Base-by-base conservation (phyloP, 92 coral and sea anemone species). In the Actinostola sp. region DNA sequence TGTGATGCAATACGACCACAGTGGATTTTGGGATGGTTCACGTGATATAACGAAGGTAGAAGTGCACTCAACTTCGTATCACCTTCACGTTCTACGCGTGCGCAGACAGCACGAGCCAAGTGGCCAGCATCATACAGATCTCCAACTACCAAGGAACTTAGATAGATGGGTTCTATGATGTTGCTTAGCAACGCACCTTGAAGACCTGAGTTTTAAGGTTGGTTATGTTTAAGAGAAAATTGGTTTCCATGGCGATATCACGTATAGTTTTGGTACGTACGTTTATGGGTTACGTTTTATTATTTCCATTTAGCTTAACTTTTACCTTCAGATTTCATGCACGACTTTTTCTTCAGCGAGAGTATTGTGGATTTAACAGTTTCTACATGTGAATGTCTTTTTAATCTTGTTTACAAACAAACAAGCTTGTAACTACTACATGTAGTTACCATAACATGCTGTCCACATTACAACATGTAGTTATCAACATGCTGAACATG, bases 101-200 rank as follows among this genome's bases (percentile, higher is more conserved):
- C 87, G 76, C 96, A 78, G 67, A 92, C 88, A 1, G 97, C 97
- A 68, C 97, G 96, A 34, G 80, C 66, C 79, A 92, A 82, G 61
- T 92, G 97, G 15, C 86, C 85, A 21, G 70, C 46, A 67, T 92
- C 89, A 32, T 77, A 92, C 45, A 86, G 84, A 36, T 88, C 78
- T 35, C 97, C 97, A 2, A 91, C 88, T 15, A 84, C 44, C 24
- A 92, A 71, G n/a, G 90, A 80, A 43, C 56, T 81, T 51, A 92
- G 51, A 83, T 92, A 92, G 38, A 92, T 79, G 27, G 97, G 97
- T 29, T 92, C 92, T 17, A 92, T 80, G 6, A 92, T 21, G 66
- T 72, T 75, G 70, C 90, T 83, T 17, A 92, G 82, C 31, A 92
- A 61, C 10, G 88, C 78, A 10, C 96, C 97, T 45, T 92, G 96